A percentile compares a stretch with the other conserved stretches of the same genome.
Conservation (phyloP, 2,888 invertebrate genomes). For the Limnephilus rhombicus region DNA sequence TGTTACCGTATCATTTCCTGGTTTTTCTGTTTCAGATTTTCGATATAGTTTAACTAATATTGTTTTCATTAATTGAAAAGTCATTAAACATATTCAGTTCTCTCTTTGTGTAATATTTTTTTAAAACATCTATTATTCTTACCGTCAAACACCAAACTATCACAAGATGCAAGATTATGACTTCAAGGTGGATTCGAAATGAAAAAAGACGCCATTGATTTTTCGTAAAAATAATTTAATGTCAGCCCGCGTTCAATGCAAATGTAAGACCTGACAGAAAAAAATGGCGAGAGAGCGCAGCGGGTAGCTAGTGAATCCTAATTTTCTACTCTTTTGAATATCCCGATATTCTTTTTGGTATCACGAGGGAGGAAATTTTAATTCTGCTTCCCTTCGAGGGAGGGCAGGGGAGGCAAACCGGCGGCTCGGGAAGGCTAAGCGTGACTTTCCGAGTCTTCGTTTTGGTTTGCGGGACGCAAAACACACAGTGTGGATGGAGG, state of each 20-base stretch:
- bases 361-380: slow-evolving; percentile 64
- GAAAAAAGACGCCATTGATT: slow-evolving; percentile 57
- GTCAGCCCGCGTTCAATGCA: slow-evolving; percentile 62
- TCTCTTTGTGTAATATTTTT: background rate
- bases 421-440: slow-evolving; percentile 36
- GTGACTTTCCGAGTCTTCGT: slow-evolving; percentile 28
- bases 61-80: too few species aligned
- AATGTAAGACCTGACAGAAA: slow-evolving; percentile 62
- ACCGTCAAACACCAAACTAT: background rate
- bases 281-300: slow-evolving; percentile 56
- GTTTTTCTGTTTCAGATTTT: too few species aligned
- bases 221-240: slow-evolving; percentile 63
- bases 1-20: too few species aligned
- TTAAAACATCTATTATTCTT: background rate
- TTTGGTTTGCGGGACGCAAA: slow-evolving; percentile 16
- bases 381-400: slow-evolving; percentile 59
- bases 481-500: background rate
- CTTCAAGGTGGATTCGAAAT: background rate
- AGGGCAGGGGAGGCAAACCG: slow-evolving; percentile 38
- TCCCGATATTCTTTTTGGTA: slow-evolving; percentile 66
- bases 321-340: slow-evolving; percentile 66
- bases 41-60: too few species aligned
- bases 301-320: slow-evolving; percentile 63
- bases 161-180: background rate
- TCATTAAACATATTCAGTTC: background rate